Conservation (phyloP, 2,113 vertebrate species). For the Stigmatopora argus region DNA sequence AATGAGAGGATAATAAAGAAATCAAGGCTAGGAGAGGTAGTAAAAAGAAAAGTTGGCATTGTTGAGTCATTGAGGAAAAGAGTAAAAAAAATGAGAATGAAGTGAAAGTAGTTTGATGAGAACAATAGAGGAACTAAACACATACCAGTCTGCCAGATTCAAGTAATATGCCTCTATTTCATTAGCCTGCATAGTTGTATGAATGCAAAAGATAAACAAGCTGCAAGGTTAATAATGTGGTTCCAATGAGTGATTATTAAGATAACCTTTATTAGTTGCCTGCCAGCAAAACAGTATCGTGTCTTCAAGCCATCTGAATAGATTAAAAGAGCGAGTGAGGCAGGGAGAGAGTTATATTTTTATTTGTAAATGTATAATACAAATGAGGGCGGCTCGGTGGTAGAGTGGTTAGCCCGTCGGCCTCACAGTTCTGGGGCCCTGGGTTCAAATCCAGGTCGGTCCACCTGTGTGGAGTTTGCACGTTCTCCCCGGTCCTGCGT, state of each 20-base stretch:
- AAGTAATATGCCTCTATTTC: background rate
- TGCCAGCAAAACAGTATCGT: too few relatives aligned
- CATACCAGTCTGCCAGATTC: background rate
- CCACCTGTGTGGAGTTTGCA: too few relatives aligned
- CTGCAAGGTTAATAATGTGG: background rate
- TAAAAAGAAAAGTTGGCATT: constrained; percentile 29
- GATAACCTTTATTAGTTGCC: too few relatives aligned
- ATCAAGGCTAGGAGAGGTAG: constrained; percentile 26
- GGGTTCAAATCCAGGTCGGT: too few relatives aligned
- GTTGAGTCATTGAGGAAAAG: constrained; percentile 29
- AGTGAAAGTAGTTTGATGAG: constrained; percentile 4
- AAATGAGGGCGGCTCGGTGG: too few relatives aligned
- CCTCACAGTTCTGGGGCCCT: too few relatives aligned
- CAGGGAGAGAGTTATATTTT: too few relatives aligned
- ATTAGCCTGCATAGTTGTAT: background rate
- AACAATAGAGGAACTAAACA: background rate
- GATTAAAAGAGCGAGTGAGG: too few relatives aligned
- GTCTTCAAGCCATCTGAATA: too few relatives aligned
- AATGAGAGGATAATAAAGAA: constrained; percentile 44
- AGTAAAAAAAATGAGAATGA: constrained; percentile 7
- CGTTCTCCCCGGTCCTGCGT: too few relatives aligned
- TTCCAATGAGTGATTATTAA: background rate
- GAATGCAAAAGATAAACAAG: background rate
- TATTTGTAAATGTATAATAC: too few relatives aligned
- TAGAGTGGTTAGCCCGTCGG: too few relatives aligned